Evolutionary conservation across 2,113 vertebrate genomes (phyloP).

Genomic region (Pleuronectes platessa): DNA sequence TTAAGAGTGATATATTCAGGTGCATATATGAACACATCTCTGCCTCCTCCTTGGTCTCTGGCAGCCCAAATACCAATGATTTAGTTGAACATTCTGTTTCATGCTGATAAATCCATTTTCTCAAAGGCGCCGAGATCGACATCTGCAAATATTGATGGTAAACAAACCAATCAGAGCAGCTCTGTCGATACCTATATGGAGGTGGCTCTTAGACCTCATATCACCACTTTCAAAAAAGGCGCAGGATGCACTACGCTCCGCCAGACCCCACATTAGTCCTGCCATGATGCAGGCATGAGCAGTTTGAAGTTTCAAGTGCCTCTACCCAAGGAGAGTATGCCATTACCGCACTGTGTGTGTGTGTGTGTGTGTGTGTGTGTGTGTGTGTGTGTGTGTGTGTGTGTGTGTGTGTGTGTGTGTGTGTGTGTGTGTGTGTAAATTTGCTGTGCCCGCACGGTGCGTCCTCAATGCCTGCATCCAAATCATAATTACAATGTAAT

Average conservation of each 20-base stretch:
- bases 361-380: background rate
- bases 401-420: too few relatives aligned
- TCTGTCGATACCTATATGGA: slow-evolving; percentile 49
- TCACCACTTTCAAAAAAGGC: slow-evolving; percentile 57
- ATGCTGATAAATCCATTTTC: slow-evolving; percentile 76
- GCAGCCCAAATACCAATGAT: slow-evolving; percentile 49
- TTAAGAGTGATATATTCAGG: slow-evolving; percentile 22
- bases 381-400: slow-evolving; percentile 16
- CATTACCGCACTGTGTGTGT: slow-evolving; percentile 31
- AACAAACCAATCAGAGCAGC: slow-evolving; percentile 74
- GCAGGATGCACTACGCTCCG: slow-evolving; percentile 23
- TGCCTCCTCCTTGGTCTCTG: slow-evolving; percentile 11
- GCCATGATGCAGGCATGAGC: slow-evolving; percentile 48
- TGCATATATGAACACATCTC: background rate
- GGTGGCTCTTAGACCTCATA: slow-evolving; percentile 48
- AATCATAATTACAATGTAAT: slow-evolving; percentile 85
- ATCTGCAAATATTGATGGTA: slow-evolving; percentile 79
- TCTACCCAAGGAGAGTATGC: slow-evolving; percentile 40
- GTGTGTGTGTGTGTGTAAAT: slow-evolving; percentile 39
- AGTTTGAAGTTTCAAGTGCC: slow-evolving; percentile 56
- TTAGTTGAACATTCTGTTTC: slow-evolving; percentile 67
- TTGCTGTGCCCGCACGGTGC: slow-evolving; percentile 53
- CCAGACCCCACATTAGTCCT: slow-evolving; percentile 65
- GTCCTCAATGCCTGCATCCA: slow-evolving; percentile 70
- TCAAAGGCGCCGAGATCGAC: slow-evolving; percentile 72